Evolutionary conservation across 2,113 vertebrate species (phyloP), one percentile per base, ranked within the genome.

Genomic region (Dasyurus viverrinus): DNA sequence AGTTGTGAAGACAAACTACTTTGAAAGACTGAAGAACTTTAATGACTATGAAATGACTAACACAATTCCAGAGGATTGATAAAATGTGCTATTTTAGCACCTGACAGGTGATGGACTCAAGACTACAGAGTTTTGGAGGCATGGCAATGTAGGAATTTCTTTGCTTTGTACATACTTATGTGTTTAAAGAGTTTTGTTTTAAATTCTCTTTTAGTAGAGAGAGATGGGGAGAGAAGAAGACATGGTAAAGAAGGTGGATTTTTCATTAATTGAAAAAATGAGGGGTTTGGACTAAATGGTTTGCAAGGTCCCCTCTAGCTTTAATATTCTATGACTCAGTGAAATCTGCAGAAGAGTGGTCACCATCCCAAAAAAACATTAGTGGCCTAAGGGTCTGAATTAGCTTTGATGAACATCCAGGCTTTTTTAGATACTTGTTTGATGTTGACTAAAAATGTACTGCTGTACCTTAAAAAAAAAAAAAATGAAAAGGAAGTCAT

Each of bases 361-460:
- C 27, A 1, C 46, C 52, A 53, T 46, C 84, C 1, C 94, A 6
- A 90, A 91, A 92, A 90, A 91, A 95, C 96, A 94, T 96, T 91
- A 97, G 95, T 97, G 93, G 54, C 95, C 89, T 36, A 8, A 53
- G 68, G 92, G 53, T 97, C 97, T 97, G 89, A 90, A 47, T 90
- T 27, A 90, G 47, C 89, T 90, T 90, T 90, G n/a, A 84, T 98
- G 96, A 97, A 96, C 96, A 94, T 93, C 95, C 53, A 90, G 89
- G 92, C 92, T 53, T 95, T 96, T 53, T 91, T 60, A 53, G 92
- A 94, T 94, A 94, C 96, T 97, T 98, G 93, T 97, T 97, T 97
- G 96, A 96, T 93, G 92, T 19, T 96, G 96, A 93, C 84, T 97
- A 96, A 98, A 97, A 98, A 97, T 95, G 96, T 50, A 95, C 94